These are phyloP conservation scores for Pseudolaguvia tuberculata DNA, from an alignment of 2,113 vertebrate genomes.

Conservation along the genomic window DNA sequence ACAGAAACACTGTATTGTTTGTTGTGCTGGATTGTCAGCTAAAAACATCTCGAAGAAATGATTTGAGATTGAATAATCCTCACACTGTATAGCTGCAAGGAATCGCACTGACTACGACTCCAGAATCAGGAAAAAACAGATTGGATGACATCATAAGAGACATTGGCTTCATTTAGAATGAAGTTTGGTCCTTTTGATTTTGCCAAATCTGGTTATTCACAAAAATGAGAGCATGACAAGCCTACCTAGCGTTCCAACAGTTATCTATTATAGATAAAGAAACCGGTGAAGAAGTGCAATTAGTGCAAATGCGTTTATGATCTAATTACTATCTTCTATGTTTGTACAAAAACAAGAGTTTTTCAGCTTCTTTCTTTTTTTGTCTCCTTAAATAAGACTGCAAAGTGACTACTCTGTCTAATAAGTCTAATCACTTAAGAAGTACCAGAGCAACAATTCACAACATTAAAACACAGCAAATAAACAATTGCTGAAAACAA, in stretches of 20 bases:
- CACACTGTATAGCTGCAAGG: conserved; percentile 8
- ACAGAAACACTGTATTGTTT: neutral
- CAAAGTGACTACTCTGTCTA: conserved; percentile 43
- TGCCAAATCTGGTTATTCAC: conserved; percentile 14
- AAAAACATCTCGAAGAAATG: conserved; percentile 35
- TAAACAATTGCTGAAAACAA: conserved; percentile 55
- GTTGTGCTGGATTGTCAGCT: conserved; percentile 55
- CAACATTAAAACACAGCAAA: conserved; percentile 58
- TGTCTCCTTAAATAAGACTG: conserved; percentile 46
- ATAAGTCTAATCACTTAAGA: conserved; percentile 10
- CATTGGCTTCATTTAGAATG: conserved; percentile 30
- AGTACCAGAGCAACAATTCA: conserved; percentile 57
- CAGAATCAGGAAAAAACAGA: conserved; percentile 1
- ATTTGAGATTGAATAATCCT: neutral
- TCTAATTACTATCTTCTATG: conserved; percentile 56
- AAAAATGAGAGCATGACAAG: conserved; percentile 1
- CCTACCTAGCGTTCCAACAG: conserved; percentile 17
- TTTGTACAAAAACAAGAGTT: conserved; percentile 56
- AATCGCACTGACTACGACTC: neutral
- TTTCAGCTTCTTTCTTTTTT: conserved; percentile 43
- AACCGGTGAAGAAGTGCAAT: conserved; percentile 64
- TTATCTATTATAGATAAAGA: conserved; percentile 45
- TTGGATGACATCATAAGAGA: conserved; percentile 22
- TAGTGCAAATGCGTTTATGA: conserved; percentile 62
- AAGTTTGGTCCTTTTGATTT: conserved; percentile 32